Evolutionary conservation across 1,140 invertebrate species (phyloP), one percentile per base, ranked within the genome.

Genomic region (Lepidurus apus): DNA sequence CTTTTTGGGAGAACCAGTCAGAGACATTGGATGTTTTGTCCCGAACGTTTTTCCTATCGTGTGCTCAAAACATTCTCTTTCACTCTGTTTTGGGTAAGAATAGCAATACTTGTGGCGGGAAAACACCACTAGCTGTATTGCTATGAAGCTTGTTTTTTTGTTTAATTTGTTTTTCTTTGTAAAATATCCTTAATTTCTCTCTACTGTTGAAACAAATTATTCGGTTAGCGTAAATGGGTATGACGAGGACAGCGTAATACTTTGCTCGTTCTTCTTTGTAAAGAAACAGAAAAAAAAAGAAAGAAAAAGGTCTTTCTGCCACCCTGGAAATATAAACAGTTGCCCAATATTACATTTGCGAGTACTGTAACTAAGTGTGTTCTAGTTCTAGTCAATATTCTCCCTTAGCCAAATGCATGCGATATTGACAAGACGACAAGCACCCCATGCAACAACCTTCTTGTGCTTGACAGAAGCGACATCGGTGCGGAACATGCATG

Each of bases 21-120:
- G 21, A n/a, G 53, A 65, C 21, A 65, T 65, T 65, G 53, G 9
- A 65, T 65, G 53, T 21, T 21, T 65, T 65, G 17, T 65, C 13
- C 53, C 53, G 17, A 65, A 13, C 17, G 21, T 9, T 65, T 65
- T 21, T 17, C 6, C 13, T 47, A 17, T 65, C 53, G 17, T 65
- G 13, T 65, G 53, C 53, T 65, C 53, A 65, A 65, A 65, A 17
- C 17, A 65, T 21, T 9, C 1, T 65, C 21, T 65, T 65, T 65
- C 6, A n/a, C 21, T n/a, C 7, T 17, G 21, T 65, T 17, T 65
- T 65, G 17, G 5, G 7, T 13, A 17, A 21, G 21, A 9, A 65
- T 65, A 65, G 53, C 53, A n/a, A 65, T 65, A 65, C 53, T 65
- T 21, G 8, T 65, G 53, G 53, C 17, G 53, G 53, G 53, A 65